phyloP scores from a whole-genome alignment of 2,113 vertebrate species.

The Mixornis gularis region DNA sequence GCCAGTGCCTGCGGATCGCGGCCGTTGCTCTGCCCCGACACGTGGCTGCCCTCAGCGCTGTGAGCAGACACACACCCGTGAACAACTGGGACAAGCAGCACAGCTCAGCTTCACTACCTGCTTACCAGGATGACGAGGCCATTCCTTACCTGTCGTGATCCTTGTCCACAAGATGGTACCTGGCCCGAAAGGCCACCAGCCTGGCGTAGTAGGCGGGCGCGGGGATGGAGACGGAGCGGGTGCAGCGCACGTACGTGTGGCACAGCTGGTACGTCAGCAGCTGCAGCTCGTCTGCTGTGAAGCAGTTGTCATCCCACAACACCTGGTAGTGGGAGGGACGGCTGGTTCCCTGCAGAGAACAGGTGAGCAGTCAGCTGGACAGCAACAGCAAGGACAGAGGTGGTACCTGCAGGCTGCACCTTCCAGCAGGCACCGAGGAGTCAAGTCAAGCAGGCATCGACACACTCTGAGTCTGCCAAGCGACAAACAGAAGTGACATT shows the following conservation, averaged over 20 bases:
- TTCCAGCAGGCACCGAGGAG: not conserved
- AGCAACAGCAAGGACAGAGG: not conserved
- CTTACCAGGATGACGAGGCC: accelerated
- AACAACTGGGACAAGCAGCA: not conserved
- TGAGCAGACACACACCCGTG: constrained; percentile 14
- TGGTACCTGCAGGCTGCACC: not conserved
- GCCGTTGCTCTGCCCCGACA: constrained; percentile 97
- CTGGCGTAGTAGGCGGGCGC: constrained; percentile 95
- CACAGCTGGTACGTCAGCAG: constrained; percentile 97
- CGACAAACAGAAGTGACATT: not conserved
- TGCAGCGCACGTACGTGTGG: constrained; percentile 96
- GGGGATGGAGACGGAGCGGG: constrained; percentile 94
- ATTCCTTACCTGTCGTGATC: constrained; percentile 92
- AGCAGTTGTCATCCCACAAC: constrained; percentile 98
- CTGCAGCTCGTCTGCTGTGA: constrained; percentile 94
- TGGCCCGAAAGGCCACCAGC: constrained; percentile 93
- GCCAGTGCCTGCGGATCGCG: constrained; percentile 95
- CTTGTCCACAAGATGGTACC: constrained; percentile 98
- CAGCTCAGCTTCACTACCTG: not conserved
- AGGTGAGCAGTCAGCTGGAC: not conserved
- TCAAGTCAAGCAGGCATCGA: not conserved
- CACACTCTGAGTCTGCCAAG: not conserved
- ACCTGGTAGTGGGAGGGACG: constrained; percentile 98
- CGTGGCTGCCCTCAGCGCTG: constrained; percentile 97
- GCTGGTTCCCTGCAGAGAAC: constrained; percentile 87